Evolutionary conservation across 1,140 invertebrate species (phyloP).

Genomic region (Sarcophaga peregrina): DNA sequence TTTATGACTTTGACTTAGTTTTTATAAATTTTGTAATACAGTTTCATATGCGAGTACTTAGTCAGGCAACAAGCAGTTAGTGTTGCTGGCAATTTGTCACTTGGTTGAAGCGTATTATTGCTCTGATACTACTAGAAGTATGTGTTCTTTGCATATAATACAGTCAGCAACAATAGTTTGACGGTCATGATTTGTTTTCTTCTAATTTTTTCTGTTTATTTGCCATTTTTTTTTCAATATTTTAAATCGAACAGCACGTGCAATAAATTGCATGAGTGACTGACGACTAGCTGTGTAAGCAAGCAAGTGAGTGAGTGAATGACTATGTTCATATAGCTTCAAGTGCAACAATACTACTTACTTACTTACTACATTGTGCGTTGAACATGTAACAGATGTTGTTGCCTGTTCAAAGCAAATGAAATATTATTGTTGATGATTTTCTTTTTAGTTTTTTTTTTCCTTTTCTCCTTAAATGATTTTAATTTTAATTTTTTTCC

Average conservation of each 20-base stretch:
- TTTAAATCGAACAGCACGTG: slow-evolving; percentile 21
- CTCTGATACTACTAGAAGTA: not conserved
- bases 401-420: not conserved
- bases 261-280: no score
- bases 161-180: not conserved
- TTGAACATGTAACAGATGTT: slow-evolving; percentile 5
- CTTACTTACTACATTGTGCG: no score
- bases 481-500: not conserved
- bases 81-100: slow-evolving; percentile 22
- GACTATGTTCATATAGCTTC: no score
- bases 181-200: slow-evolving; percentile 18
- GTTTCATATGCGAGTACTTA: no score
- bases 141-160: no score
- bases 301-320: no score
- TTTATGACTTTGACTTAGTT: slow-evolving; percentile 12
- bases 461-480: not conserved
- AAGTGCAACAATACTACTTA: no score
- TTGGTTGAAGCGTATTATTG: slow-evolving; percentile 5
- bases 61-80: not conserved
- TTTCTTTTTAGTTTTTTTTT: not conserved
- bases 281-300: no score
- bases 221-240: not conserved
- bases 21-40: not conserved
- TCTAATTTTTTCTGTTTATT: not conserved
- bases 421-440: not conserved